Evolutionary conservation across 2,888 invertebrate species (phyloP), one percentile per base, ranked within the genome.

Genomic region (Candidula unifasciata): DNA sequence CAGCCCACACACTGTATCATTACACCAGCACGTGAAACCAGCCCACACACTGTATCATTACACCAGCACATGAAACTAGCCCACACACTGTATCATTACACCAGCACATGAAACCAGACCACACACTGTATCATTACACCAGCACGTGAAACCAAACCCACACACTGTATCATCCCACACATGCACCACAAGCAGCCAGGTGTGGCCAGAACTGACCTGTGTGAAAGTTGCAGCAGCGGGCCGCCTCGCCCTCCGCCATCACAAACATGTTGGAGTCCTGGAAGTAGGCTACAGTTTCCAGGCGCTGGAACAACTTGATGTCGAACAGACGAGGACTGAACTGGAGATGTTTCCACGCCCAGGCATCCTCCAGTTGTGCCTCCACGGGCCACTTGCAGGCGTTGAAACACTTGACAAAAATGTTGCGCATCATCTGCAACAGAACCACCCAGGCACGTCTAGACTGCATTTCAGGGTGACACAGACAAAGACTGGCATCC

Each of bases 371-470:
- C 24, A 93, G 84, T 35, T 88, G 86, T 18, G 87, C 81, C 86
- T 93, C 93, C 0, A 84, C 83, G 2, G 89, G 82, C 10, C 86
- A 81, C 80, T 91, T 91, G 88, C 91, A 93, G 10, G 89, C 89
- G 87, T 93, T 93, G 89, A 90, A 93, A 86, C 93, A 93, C 85
- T 91, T 92, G 60, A 90, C 87, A 86, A 93, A 93, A 86, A 93
- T 91, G 87, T 91, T 92, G 64, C 92, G 86, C 92, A 93, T 93
- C 89, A 93, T 90, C 93, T 93, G 90, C 44, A 44, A 27, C n/a
- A 60, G 37, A n/a, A 5, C 27, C 24, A 21, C 60, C n/a, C n/a
- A 1, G 60, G 10, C 18, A 60, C 6, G 5, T 60, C 8, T 60
- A n/a, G 60, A 44, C 44, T 0, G 0, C 0, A 13, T 44, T 6